These are phyloP conservation scores for Stegastes partitus DNA, from an alignment of 2,113 vertebrate genomes.

Conservation along the genomic window DNA sequence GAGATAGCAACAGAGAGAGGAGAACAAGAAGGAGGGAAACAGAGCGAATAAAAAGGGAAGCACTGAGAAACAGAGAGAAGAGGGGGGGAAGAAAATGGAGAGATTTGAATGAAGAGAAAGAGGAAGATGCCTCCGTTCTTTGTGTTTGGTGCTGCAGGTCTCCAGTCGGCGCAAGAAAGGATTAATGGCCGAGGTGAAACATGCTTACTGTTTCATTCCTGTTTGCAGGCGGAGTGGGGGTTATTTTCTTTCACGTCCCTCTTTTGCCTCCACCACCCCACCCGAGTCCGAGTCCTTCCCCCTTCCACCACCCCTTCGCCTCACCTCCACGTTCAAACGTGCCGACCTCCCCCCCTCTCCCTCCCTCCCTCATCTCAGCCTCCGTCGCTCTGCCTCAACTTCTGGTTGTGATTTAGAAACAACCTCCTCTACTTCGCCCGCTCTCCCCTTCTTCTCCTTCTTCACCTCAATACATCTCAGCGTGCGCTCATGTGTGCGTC, in stretches of 20 bases:
- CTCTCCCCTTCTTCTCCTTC: neutral
- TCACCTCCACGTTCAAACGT: conserved; percentile 47
- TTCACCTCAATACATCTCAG: conserved; percentile 32
- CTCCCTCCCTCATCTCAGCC: conserved; percentile 63
- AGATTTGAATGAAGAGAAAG: conserved; percentile 46
- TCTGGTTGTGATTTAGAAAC: conserved; percentile 79
- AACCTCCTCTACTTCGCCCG: conserved; percentile 46
- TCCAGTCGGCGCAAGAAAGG: conserved; percentile 41
- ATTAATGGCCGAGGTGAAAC: conserved; percentile 68
- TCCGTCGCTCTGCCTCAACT: conserved; percentile 67
- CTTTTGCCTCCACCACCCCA: conserved; percentile 23
- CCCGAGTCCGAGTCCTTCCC: conserved; percentile 22
- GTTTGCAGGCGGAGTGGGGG: conserved; percentile 31
- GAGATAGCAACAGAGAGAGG: conserved; percentile 48
- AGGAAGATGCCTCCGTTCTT: conserved; percentile 47
- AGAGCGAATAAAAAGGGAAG: conserved; percentile 42
- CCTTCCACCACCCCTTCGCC: conserved; percentile 27
- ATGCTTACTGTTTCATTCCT: conserved; percentile 70
- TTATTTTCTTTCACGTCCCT: conserved; percentile 39
- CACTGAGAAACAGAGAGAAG: conserved; percentile 6
- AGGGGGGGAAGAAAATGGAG: conserved; percentile 22
- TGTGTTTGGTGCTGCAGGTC: conserved; percentile 43
- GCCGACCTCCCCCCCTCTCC: too few relatives aligned
- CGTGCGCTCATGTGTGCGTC: conserved; percentile 22
- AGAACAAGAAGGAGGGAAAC: conserved; percentile 49